Base-by-base conservation (phyloP, 1,140 invertebrate species). In the Lithobius niger region DNA sequence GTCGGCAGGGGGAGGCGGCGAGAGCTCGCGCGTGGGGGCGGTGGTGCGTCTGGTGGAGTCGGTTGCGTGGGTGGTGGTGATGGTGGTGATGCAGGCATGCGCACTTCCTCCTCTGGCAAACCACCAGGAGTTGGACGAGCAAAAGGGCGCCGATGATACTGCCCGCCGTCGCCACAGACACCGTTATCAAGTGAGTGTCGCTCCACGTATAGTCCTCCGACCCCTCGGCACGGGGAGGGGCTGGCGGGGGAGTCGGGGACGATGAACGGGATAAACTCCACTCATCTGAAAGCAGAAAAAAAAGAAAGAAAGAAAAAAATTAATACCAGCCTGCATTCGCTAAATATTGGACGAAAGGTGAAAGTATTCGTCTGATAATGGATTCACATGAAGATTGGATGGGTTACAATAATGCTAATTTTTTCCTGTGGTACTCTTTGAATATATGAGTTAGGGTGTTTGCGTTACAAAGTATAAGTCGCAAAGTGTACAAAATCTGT, bases 101-200 rank as follows among this genome's bases (percentile, higher is more conserved):
- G n/a, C 24, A 24, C 16, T 43, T 42, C 36, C 49, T 31, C 16
- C 19, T 19, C 16, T 26, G 27, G 56, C 64, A 69, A 3, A 68
- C 63, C 10, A 70, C 63, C 4, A 66, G 63, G 44, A 71, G 52
- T 44, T 67, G 68, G 19, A 69, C 66, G 21, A 68, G 60, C 4
- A 71, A 50, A 49, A 73, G 58, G 10, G 70, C 59, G 4, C 68
- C 58, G 27, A 71, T 59, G 25, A 72, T 68, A 43, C 66, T 66
- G 26, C 68, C 62, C 16, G 69, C 69, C 1, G 67, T 70, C 10
- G 64, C 67, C 24, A 68, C 54, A 15, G 69, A 69, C 49, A 70
- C 60, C 28, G 22, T 43, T 4, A 50, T 50, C 25, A 26, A 26
- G 6, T 50, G 48, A 4, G 22, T 25, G 6, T 50, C 48, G 6